phyloP scores from a whole-genome alignment of 2,888 invertebrate genomes.

The Melikaiella ostensackeni region DNA sequence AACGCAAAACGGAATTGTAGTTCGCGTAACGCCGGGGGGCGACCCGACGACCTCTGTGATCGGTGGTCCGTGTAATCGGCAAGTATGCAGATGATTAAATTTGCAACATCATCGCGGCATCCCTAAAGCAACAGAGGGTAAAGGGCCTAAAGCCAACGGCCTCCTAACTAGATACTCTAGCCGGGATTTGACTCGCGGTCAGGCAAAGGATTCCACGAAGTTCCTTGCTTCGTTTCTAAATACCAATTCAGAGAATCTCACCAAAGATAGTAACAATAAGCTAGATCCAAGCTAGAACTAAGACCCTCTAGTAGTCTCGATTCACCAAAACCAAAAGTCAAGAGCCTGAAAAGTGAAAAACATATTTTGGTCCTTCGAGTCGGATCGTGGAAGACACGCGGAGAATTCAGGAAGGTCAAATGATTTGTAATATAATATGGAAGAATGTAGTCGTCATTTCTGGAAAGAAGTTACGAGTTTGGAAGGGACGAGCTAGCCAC shows the following conservation, averaged over 20 bases:
- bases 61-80: slow-evolving; percentile 77
- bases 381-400: too few relatives aligned
- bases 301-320: neutral
- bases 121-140: slow-evolving; percentile 67
- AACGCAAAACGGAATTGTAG: slow-evolving; percentile 43
- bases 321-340: neutral
- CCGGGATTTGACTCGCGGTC: slow-evolving; percentile 69
- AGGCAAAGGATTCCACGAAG: slow-evolving; percentile 64
- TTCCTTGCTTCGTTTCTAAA: slow-evolving; percentile 41
- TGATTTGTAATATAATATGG: too few relatives aligned
- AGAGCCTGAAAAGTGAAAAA: too few relatives aligned
- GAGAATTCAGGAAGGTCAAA: too few relatives aligned
- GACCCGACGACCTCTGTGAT: slow-evolving; percentile 74
- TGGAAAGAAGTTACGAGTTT: too few relatives aligned
- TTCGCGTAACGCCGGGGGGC: slow-evolving; percentile 62
- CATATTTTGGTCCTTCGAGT: too few relatives aligned
- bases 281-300: neutral
- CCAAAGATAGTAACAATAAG: neutral
- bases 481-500: too few relatives aligned
- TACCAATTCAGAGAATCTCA: neutral
- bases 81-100: slow-evolving; percentile 78
- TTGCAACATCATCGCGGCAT: slow-evolving; percentile 77
- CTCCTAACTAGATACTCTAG: slow-evolving; percentile 62
- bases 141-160: slow-evolving; percentile 56
- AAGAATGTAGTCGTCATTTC: too few relatives aligned